phyloP scores from a whole-genome alignment of 2,113 vertebrate species.

The Scomber japonicus region DNA sequence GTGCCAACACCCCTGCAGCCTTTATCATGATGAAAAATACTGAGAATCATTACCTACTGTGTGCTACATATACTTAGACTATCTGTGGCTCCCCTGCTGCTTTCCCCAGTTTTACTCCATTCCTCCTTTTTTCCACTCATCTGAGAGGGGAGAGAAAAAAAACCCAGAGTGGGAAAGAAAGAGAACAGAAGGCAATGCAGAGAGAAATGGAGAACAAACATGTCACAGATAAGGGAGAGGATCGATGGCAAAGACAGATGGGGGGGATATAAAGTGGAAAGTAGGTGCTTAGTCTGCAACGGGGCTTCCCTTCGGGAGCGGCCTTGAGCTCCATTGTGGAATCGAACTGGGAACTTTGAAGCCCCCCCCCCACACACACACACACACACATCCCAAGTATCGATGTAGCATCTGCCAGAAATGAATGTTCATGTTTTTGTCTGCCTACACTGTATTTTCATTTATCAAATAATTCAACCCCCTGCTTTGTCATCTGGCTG shows the following conservation, averaged over 20 bases:
- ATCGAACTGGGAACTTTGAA: constrained; percentile 38
- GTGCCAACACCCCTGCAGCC: constrained; percentile 30
- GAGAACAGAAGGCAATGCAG: constrained; percentile 34
- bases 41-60: constrained; percentile 54
- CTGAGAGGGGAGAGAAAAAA: neutral
- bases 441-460: neutral
- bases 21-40: constrained; percentile 56
- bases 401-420: constrained; percentile 3
- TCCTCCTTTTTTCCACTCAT: constrained; percentile 13
- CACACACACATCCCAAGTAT: neutral
- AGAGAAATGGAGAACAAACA: constrained; percentile 39
- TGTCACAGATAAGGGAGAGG: constrained; percentile 41
- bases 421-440: neutral
- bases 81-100: constrained; percentile 15
- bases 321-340: constrained; percentile 33
- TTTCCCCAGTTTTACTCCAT: constrained; percentile 15
- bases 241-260: constrained; percentile 73
- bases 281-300: constrained; percentile 70
- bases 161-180: constrained; percentile 39
- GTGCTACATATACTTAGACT: constrained; percentile 30
- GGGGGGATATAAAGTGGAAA: constrained; percentile 50
- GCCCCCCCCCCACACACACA: neutral
- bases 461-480: neutral
- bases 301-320: constrained; percentile 35
- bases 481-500: neutral